Base-by-base conservation (phyloP, 2,888 invertebrate genomes). In the Nymphalis urticae region DNA sequence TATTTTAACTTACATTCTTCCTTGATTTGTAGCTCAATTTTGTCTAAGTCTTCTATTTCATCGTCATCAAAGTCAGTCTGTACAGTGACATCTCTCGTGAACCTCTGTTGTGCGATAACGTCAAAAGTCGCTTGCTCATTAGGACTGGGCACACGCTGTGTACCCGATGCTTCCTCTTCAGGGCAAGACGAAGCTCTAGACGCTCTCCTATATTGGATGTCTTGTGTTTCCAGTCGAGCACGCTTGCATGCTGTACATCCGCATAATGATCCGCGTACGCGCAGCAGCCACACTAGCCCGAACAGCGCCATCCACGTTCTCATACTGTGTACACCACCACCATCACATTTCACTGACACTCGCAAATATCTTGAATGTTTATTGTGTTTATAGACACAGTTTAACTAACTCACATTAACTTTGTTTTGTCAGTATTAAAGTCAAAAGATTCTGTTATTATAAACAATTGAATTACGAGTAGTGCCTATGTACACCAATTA, bases 261-360 rank as follows among this genome's bases (percentile, higher is more conserved):
- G 86, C 96, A 95, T 88, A 96, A 95, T 85, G 96, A 96, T 79
- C 96, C 95, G 87, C 96, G 95, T 89, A 96, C 95, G 82, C 96
- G 95, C 87, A 96, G 89, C 88, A 96, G 94, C 96, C 96, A 96
- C 92, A 96, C 96, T 95, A 96, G 95, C 90, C 96, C 96, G 94
- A 96, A 96, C 82, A 96, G 95, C 94, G 96, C 96, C 96, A 96
- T 96, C 93, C 94, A 95, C 92, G 90, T 90, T 84, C 87, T 92
- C 92, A 92, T 92, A 77, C 89, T 92, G 89, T 78, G 81, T 83
- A 88, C 86, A 81, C 85, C 85, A 87, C 84, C 81, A 83, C 87
- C 81, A 84, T 84, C 73, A 72, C 76, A 72, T 72, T 73, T 69
- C 75, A 76, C 72, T 69, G 63, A 74, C 72, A 76, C 73, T 72